These are phyloP conservation scores for Pteronotus mesoamericanus DNA, from an alignment of 2,797 vertebrate species.

Conservation along the genomic window DNA sequence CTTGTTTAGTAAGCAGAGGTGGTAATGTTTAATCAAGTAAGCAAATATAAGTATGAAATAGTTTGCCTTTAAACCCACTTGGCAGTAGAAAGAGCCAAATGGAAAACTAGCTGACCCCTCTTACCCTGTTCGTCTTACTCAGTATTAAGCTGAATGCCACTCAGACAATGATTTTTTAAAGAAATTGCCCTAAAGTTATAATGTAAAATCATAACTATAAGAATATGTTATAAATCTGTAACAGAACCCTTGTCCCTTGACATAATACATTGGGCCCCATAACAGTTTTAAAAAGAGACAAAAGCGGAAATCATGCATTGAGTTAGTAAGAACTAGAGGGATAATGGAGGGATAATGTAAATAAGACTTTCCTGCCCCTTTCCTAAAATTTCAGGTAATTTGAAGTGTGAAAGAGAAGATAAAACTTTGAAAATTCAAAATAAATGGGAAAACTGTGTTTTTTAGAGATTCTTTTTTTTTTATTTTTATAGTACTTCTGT, in stretches of 20 bases:
- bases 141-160: neutral
- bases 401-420: neutral
- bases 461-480: neutral
- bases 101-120: neutral
- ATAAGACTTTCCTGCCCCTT: neutral
- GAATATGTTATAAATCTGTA: neutral
- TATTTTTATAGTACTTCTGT: neutral
- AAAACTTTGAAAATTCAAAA: neutral
- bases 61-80: constrained; percentile 38
- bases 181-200: neutral
- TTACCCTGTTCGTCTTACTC: neutral
- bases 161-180: neutral
- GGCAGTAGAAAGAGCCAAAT: neutral
- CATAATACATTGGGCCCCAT: neutral
- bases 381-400: neutral
- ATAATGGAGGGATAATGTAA: neutral
- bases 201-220: neutral
- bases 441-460: neutral
- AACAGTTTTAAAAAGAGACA: neutral
- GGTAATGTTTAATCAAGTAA: constrained; percentile 45
- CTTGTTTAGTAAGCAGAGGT: constrained; percentile 57
- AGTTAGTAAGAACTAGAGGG: neutral
- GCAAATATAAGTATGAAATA: constrained; percentile 29
- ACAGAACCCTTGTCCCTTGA: neutral
- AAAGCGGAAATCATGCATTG: neutral